Base-by-base conservation (phyloP, 2,113 vertebrate genomes). In the Zingel zingel region DNA sequence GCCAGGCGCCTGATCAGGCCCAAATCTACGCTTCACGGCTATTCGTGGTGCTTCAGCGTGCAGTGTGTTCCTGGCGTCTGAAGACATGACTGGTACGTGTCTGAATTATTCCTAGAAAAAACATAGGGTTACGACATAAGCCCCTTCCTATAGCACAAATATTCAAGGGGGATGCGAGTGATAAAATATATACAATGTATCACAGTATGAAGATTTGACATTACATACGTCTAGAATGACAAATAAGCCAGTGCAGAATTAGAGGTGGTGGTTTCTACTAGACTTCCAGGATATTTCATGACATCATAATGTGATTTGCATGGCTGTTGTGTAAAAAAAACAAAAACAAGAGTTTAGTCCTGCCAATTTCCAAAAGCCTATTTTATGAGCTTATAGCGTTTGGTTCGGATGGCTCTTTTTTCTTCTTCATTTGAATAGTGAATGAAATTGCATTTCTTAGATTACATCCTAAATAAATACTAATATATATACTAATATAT, bases 41-140 rank as follows among this genome's bases (percentile, higher is more conserved):
- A 33, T 33, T 33, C 6, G 33, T 5, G 33, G 33, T 5, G 33
- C 33, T 33, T 6, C 5, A 33, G 33, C 33, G 33, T 33, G 33
- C 9, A 39, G 9, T 39, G 39, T 39, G 39, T 39, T 39, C 39
- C 39, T 39, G 8, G 39, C 8, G 9, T 10, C 39, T 39, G 25
- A 61, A 68, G 8, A 62, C 69, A 62, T 43, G 58, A 27, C 15
- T n/a, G 57, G 33, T 62, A 30, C 13, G 47, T 16, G 45, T 81
- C 27, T 58, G 19, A 69, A 30, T 8, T 16, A 47, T n/a, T 57
- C 21, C 12, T 27, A 65, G 39, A 39, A 64, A 39, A 64, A 64
- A 19, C 59, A n/a, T 0, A 47, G 48, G 25, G 25, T 21, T 14
- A 72, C 10, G 1, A 56, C 13, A 33, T 21, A 36, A 67, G 39